Conservation (phyloP, 2,113 vertebrate genomes). For the Carollia perspicillata region DNA sequence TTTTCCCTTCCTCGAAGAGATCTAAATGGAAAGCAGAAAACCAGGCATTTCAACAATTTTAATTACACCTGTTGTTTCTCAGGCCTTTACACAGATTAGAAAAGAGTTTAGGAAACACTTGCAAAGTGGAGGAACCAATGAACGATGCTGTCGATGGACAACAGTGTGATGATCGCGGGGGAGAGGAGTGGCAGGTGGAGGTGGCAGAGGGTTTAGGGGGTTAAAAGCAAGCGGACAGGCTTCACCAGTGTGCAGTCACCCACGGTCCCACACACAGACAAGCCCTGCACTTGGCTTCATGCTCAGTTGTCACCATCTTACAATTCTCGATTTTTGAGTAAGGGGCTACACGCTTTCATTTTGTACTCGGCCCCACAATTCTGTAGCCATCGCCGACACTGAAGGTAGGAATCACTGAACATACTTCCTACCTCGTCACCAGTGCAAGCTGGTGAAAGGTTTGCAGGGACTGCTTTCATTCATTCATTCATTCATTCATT, state of each 20-base stretch:
- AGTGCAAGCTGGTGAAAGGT: not conserved
- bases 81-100: not conserved
- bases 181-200: too few relatives aligned
- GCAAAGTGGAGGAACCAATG: not conserved
- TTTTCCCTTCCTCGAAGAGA: not conserved
- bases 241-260: rapidly evolving
- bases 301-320: not conserved
- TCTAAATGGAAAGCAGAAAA: not conserved
- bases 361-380: too few relatives aligned
- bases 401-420: not conserved
- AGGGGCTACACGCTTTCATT: not conserved
- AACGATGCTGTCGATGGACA: not conserved
- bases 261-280: rapidly evolving
- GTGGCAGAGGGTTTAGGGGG: too few relatives aligned
- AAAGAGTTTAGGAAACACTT: not conserved
- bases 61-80: not conserved
- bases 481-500: not conserved
- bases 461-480: not conserved
- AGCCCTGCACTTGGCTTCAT: not conserved
- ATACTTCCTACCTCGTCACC: not conserved
- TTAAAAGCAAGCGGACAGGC: not conserved
- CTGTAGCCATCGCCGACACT: not conserved
- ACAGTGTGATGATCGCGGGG: too few relatives aligned
- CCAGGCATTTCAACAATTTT: not conserved
- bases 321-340: not conserved